phyloP scores from a whole-genome alignment of 2,888 invertebrate species.

The Drosophila anceps region DNA sequence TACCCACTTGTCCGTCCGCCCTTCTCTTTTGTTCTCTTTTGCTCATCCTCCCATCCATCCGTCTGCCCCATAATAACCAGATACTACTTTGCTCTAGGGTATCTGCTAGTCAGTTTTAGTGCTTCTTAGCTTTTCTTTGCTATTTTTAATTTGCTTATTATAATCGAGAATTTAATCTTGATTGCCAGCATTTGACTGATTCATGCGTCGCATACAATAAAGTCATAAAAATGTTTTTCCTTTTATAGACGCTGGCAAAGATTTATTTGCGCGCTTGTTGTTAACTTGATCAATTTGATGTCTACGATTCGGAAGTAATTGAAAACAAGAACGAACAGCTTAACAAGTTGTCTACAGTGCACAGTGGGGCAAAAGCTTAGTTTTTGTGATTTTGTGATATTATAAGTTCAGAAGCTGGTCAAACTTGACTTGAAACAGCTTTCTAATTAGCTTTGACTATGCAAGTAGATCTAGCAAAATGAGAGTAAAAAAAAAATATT shows the following conservation, averaged over 20 bases:
- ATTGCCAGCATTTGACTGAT: slow-evolving; percentile 44
- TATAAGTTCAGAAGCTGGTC: neutral
- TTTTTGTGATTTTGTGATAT: neutral
- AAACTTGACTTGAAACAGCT: neutral
- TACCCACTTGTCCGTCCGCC: no score
- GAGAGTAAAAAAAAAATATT: neutral
- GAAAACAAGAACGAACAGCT: slow-evolving; percentile 18
- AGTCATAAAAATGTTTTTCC: slow-evolving; percentile 26
- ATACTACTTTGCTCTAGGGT: neutral
- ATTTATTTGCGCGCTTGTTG: slow-evolving; percentile 39
- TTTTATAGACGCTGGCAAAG: slow-evolving; percentile 16
- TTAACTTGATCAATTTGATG: slow-evolving; percentile 22
- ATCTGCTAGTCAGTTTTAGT: neutral
- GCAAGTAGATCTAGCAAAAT: neutral
- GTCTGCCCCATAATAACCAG: neutral
- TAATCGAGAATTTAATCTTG: slow-evolving; percentile 32
- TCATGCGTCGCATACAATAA: slow-evolving; percentile 36
- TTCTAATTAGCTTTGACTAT: neutral
- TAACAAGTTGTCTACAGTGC: neutral
- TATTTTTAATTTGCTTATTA: slow-evolving; percentile 39
- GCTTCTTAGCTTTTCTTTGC: neutral
- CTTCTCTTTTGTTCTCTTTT: no score
- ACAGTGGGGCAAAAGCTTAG: neutral
- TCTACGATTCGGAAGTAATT: slow-evolving; percentile 28
- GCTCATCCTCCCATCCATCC: neutral